Evolutionary conservation across 2,797 vertebrate species (phyloP).

Genomic region (Catostomus latipinnis): DNA sequence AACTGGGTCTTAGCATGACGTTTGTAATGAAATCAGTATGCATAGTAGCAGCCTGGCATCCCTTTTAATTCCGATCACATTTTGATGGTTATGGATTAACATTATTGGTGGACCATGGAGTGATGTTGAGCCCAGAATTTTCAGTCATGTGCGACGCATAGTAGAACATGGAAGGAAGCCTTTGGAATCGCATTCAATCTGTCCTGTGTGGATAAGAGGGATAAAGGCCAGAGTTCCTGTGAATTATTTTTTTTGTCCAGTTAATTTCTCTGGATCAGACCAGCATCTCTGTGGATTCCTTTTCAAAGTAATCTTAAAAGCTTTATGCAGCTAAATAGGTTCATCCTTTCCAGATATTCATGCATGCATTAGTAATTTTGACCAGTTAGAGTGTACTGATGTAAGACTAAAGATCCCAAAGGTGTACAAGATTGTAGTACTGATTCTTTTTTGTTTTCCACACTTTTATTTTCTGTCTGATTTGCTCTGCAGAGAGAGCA

Average conservation of each 20-base stretch:
- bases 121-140: slow-evolving; percentile 52
- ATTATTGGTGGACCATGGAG: slow-evolving; percentile 62
- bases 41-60: slow-evolving; percentile 64
- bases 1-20: slow-evolving; percentile 64
- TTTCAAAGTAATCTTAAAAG: slow-evolving; percentile 57
- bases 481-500: not conserved
- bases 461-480: slow-evolving; percentile 8
- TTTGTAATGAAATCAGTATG: slow-evolving; percentile 70
- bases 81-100: slow-evolving; percentile 50
- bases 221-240: slow-evolving; percentile 24
- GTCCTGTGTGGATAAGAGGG: slow-evolving; percentile 13
- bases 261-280: slow-evolving; percentile 63
- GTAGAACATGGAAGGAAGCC: slow-evolving; percentile 63
- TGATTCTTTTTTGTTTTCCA: slow-evolving; percentile 37
- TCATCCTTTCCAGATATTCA: slow-evolving; percentile 53
- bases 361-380: slow-evolving; percentile 36
- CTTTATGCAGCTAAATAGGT: not conserved
- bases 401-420: slow-evolving; percentile 41
- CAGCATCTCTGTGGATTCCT: not conserved
- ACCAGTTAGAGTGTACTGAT: no score
- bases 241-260: slow-evolving; percentile 42
- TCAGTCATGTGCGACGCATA: slow-evolving; percentile 63
- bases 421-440: slow-evolving; percentile 49
- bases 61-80: slow-evolving; percentile 73
- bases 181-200: slow-evolving; percentile 28